A percentile compares a stretch with the other conserved stretches of the same genome.
Evolutionary conservation across 2,797 vertebrate species (phyloP).

Genomic region (Spondyliosoma cantharus): DNA sequence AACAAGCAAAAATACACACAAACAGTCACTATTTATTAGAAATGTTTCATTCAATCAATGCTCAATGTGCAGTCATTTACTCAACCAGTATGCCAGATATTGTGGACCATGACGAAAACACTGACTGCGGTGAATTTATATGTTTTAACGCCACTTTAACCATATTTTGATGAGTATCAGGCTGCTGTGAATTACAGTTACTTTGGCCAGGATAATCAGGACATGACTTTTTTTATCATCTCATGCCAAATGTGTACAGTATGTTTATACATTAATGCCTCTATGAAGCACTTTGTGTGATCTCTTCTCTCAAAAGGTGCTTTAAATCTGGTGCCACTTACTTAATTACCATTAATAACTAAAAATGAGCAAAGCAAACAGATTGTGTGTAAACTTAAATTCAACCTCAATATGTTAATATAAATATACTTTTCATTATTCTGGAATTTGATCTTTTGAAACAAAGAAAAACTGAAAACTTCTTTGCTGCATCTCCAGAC

Average conservation of each 20-base stretch:
- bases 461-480: not conserved
- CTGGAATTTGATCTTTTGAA: not conserved
- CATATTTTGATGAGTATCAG: no score
- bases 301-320: no score
- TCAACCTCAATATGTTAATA: not conserved
- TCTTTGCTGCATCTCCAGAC: not conserved
- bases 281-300: no score
- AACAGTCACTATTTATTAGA: slow-evolving; percentile 4
- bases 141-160: no score
- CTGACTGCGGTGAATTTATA: no score
- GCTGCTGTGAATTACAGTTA: no score
- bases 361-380: not conserved
- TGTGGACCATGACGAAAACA: no score
- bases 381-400: not conserved
- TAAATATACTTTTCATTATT: not conserved
- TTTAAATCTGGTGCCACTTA: no score
- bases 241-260: no score
- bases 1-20: slow-evolving; percentile 22
- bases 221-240: no score
- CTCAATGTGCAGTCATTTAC: not conserved
- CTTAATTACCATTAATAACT: not conserved
- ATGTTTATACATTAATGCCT: no score
- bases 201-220: no score
- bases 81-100: not conserved
- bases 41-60: not conserved